phyloP scores from a whole-genome alignment of 2,113 vertebrate genomes.

The Protobothrops flavoviridis region DNA sequence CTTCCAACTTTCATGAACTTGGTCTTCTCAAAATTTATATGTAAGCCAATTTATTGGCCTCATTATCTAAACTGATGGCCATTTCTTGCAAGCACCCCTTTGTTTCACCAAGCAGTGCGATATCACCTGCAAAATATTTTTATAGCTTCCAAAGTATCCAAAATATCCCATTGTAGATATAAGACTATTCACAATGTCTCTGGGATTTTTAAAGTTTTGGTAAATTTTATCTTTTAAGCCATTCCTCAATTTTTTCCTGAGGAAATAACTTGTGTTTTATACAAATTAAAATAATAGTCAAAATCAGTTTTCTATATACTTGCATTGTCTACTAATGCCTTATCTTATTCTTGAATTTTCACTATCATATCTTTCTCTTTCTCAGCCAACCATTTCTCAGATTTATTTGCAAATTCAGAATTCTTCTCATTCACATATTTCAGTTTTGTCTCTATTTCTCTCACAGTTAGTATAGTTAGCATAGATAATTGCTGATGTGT shows the following conservation, averaged over 20 bases:
- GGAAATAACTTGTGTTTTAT: neutral
- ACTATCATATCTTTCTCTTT: neutral
- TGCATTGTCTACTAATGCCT: neutral
- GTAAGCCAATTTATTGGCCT: neutral
- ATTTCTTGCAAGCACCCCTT: neutral
- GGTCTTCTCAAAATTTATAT: neutral
- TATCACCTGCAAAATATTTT: neutral
- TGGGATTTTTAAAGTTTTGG: neutral
- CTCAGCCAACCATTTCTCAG: neutral
- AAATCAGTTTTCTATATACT: neutral
- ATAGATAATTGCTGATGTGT: neutral
- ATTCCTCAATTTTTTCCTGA: neutral
- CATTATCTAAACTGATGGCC: neutral
- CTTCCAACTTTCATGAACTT: neutral
- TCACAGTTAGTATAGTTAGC: neutral
- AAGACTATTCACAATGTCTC: neutral
- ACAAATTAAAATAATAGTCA: neutral
- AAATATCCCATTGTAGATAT: neutral
- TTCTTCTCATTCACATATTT: neutral
- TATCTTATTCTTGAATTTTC: neutral
- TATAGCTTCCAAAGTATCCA: neutral
- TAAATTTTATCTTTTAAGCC: neutral
- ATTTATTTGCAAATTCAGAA: neutral
- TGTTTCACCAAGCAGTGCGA: neutral
- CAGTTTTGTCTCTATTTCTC: neutral